Base-by-base conservation (phyloP, 2,888 invertebrate genomes). In the Standfussiana lucernea region DNA sequence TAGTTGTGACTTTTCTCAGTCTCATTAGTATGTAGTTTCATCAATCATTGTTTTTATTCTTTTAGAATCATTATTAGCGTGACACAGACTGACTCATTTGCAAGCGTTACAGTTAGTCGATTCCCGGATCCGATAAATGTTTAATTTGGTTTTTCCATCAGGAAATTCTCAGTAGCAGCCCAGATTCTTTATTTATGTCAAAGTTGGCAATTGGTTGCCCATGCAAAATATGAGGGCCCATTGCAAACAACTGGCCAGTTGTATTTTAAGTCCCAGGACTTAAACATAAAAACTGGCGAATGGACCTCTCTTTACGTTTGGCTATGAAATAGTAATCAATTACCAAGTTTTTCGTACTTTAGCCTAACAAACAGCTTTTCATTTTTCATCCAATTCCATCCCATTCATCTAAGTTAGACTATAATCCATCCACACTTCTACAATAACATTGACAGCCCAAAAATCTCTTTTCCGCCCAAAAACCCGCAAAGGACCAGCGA, bases 401-500 rank as follows among this genome's bases (percentile, higher is more conserved):
- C 24, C 45, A 11, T 28, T 28, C 11, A 28, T 28, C 6, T 50
- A 37, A 28, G 6, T 28, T n/a, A 53, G 13, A 28, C 37, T n/a
- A 37, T 28, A n/a, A 28, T 32, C 28, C 13, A 21, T 35, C 21
- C 5, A 28, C 28, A 10, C 5, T 59, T 32, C 32, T 8, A 18
- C 15, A 32, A 4, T 0, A 18, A 40, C 15, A 59, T 24, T 61
- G 13, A 6, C n/a, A 45, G 0, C 1, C 7, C 1, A 35, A 68
- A 35, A 64, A 45, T 10, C 21, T 40, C 1, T 1, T 24, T 18
- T 2, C 4, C 1, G 37, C 50, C 10, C 47, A 56, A 68, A 64
- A 74, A 40, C 15, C 35, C 35, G 21, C n/a, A 47, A 82, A 70
- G 8, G 18, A 45, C 76, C 68, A 42, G 13, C 47, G 24, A 65